These are phyloP conservation scores for Ganaspis brasiliensis DNA, from an alignment of 2,888 invertebrate genomes.

Conservation along the genomic window DNA sequence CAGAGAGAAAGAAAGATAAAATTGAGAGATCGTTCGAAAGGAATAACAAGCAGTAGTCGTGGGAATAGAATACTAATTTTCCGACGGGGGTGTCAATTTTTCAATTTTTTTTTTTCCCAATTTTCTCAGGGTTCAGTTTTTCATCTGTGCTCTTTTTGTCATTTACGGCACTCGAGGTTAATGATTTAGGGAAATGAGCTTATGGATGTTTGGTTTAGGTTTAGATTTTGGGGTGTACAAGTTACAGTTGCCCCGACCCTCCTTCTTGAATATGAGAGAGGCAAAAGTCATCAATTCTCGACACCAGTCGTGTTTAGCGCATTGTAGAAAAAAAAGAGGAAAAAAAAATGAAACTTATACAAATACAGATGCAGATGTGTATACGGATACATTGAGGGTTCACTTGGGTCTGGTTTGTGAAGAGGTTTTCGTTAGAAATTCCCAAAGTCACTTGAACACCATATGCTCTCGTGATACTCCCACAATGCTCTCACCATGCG, in stretches of 20 bases:
- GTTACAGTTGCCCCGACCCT: not conserved
- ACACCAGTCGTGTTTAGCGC: constrained; percentile 22
- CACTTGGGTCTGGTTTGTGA: constrained; percentile 1
- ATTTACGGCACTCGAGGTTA: not conserved
- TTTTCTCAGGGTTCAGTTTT: constrained; percentile 12
- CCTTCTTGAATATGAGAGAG: constrained; percentile 25
- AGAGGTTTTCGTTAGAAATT: constrained; percentile 39
- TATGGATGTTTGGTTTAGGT: constrained; percentile 17
- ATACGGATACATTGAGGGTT: not conserved
- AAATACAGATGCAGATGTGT: not conserved
- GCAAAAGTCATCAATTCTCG: constrained; percentile 35
- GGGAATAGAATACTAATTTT: constrained; percentile 25
- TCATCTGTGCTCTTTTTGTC: constrained; percentile 1
- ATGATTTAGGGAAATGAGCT: constrained; percentile 15
- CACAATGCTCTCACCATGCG: constrained; percentile 44
- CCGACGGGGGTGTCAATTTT: not conserved
- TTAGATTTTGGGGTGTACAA: not conserved
- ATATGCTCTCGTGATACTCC: constrained; percentile 57
- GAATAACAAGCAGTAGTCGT: constrained; percentile 33
- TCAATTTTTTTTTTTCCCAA: not conserved
- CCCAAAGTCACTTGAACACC: constrained; percentile 56
- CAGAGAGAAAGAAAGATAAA: not conserved
- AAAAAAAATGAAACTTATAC: not conserved
- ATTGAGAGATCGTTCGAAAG: not conserved
- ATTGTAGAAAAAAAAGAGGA: not conserved